A percentile compares a stretch with the other conserved stretches of the same genome.
These are phyloP conservation scores for Menidia beryllina DNA, from an alignment of 2,113 vertebrate species.

Conservation along the genomic window DNA sequence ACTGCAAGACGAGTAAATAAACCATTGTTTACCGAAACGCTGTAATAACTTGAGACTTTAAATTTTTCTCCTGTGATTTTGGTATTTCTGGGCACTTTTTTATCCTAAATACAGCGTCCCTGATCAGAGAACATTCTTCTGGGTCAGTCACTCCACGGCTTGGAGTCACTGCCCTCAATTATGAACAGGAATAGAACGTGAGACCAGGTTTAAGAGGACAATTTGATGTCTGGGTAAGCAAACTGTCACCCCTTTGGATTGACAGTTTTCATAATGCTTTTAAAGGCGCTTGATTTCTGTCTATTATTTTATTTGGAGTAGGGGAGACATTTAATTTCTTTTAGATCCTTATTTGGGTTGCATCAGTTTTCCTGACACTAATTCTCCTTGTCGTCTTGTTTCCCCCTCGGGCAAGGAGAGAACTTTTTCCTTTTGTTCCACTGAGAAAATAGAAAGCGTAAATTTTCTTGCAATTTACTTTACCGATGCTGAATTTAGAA, in stretches of 20 bases:
- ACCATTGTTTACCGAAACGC: not conserved
- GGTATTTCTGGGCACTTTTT: not conserved
- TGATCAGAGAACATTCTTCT: constrained; percentile 13
- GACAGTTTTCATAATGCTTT: constrained; percentile 58
- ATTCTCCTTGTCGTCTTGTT: constrained; percentile 65
- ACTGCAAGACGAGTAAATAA: not conserved
- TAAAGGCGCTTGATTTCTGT: constrained; percentile 51
- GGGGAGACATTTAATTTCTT: constrained; percentile 28
- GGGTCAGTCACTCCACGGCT: constrained; percentile 39
- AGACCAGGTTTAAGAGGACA: constrained; percentile 38
- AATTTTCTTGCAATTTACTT: constrained; percentile 59
- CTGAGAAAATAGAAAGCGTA: constrained; percentile 55
- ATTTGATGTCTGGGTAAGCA: constrained; percentile 25
- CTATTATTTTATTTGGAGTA: constrained; percentile 48
- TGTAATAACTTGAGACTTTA: not conserved
- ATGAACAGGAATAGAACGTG: constrained; percentile 31
- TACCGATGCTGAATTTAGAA: constrained; percentile 49
- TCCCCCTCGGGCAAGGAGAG: constrained; percentile 62
- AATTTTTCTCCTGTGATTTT: not conserved
- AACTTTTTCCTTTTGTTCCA: constrained; percentile 55
- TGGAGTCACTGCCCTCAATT: constrained; percentile 22
- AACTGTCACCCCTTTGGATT: constrained; percentile 31
- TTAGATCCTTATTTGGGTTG: constrained; percentile 46
- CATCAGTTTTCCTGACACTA: constrained; percentile 62
- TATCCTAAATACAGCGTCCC: not conserved